A percentile compares a stretch with the other conserved stretches of the same genome.
Conservation (phyloP, 2,797 vertebrate species). For the Alauda arvensis region DNA sequence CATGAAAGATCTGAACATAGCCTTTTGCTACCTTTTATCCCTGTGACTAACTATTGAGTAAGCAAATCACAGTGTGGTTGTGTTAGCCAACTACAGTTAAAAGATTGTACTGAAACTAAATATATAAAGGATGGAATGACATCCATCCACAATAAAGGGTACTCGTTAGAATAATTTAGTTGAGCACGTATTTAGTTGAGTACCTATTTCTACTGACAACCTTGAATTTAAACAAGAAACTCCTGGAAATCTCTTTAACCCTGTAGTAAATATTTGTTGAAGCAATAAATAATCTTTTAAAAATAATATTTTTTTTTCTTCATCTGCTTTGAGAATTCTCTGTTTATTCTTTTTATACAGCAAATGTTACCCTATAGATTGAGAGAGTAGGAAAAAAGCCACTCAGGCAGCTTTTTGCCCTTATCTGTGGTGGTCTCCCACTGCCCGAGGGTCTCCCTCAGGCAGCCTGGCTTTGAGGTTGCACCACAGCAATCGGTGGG, state of each 20-base stretch:
- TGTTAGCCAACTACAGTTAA: neutral
- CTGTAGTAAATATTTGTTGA: neutral
- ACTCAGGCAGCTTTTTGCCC: neutral
- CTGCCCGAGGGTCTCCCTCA: too few relatives aligned
- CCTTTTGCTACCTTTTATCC: conserved; percentile 38
- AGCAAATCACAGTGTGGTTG: neutral
- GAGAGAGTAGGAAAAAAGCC: neutral
- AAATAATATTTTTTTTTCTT: neutral
- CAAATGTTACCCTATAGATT: neutral
- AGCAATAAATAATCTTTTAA: neutral
- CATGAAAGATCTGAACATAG: conserved; percentile 33
- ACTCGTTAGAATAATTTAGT: neutral
- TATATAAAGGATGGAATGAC: neutral
- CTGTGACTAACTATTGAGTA: neutral
- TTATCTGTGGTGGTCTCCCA: too few relatives aligned
- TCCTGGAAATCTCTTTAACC: neutral
- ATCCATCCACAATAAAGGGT: neutral
- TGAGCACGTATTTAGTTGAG: neutral
- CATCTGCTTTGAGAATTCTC: neutral
- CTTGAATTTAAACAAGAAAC: neutral
- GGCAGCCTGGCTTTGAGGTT: too few relatives aligned
- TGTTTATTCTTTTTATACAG: neutral
- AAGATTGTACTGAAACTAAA: neutral
- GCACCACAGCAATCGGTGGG: too few relatives aligned
- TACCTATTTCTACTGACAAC: neutral